Conservation (phyloP, 2,888 invertebrate genomes). For the Diarsia brunnea region DNA sequence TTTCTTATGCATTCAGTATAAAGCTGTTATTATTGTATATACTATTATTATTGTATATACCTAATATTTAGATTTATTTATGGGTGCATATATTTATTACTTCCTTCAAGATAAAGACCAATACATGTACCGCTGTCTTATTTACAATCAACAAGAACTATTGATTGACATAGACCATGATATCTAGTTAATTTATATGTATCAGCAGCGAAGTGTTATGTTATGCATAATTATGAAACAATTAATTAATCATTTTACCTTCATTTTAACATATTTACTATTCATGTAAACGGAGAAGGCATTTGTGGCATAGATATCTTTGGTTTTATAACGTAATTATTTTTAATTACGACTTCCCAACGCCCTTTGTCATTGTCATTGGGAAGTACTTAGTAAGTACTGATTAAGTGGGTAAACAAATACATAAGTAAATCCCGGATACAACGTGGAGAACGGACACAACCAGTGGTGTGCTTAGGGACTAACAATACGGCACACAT, state of each 20-base stretch:
- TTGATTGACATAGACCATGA: slow-evolving; percentile 31
- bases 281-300: slow-evolving; percentile 33
- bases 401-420: not conserved
- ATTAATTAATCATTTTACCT: slow-evolving; percentile 35
- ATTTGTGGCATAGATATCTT: slow-evolving; percentile 6
- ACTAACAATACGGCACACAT: no score
- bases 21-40: no score
- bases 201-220: slow-evolving; percentile 26
- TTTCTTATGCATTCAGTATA: no score
- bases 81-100: no score
- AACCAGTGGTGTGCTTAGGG: not conserved
- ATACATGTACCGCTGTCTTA: no score
- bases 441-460: not conserved
- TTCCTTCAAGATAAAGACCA: no score
- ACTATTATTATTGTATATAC: no score
- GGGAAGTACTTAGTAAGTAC: not conserved
- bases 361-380: slow-evolving; percentile 15
- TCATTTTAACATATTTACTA: slow-evolving; percentile 36
- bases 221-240: slow-evolving; percentile 39
- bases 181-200: slow-evolving; percentile 33
- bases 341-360: slow-evolving; percentile 10
- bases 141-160: not conserved
- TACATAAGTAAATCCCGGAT: not conserved
- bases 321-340: not conserved
- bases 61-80: no score